Base-by-base conservation (phyloP, 2,113 vertebrate species). In the Cygnus atratus region DNA sequence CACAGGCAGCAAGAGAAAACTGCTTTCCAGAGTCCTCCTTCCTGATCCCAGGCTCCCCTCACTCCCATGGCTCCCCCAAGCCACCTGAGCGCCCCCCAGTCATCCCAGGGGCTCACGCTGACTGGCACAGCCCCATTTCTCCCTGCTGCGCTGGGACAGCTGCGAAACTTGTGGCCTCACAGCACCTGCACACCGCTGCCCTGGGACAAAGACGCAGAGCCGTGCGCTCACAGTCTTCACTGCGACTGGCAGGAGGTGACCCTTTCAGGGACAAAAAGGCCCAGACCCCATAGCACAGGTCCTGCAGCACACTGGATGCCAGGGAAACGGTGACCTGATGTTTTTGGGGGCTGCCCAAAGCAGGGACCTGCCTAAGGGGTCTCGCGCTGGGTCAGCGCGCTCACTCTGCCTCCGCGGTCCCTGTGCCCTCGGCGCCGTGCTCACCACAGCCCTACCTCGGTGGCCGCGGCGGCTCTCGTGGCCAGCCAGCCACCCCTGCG, bases 321-420 rank as follows among this genome's bases (percentile, higher is more conserved):
- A 3, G 57, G 52, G 54, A 65, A 4, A 11, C 2, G 9, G 39
- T 71, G n/a, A 81, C 33, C 28, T 92, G 31, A 21, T 28, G 8
- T 65, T 55, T 16, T 18, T 1, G 2, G 59, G 15, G 22, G 9
- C 26, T 3, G 3, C 55, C 33, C 52, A 7, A 6, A 16, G 31
- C 17, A 78, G 31, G 35, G 11, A 59, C 43, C 44, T 41, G 9
- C 33, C 46, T 39, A 16, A 43, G 35, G 29, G 20, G 18, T 48
- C 35, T 74, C 75, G 12, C 0, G 58, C 7, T 3, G 29, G 76
- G 33, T 2, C 29, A n/a, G 62, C 7, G 8, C 33, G 10, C 2
- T 13, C 41, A 0, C 0, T 46, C 41, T 37, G 26, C 37, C 29
- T 22, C 39, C 8, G 5, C 61, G 55, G 3, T 4, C 22, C 71